Percentiles rank a stretch among this genome's conserved stretches.
Evolutionary conservation across 1,140 invertebrate genomes (phyloP).

Genomic region (Condylostylus longicornis): DNA sequence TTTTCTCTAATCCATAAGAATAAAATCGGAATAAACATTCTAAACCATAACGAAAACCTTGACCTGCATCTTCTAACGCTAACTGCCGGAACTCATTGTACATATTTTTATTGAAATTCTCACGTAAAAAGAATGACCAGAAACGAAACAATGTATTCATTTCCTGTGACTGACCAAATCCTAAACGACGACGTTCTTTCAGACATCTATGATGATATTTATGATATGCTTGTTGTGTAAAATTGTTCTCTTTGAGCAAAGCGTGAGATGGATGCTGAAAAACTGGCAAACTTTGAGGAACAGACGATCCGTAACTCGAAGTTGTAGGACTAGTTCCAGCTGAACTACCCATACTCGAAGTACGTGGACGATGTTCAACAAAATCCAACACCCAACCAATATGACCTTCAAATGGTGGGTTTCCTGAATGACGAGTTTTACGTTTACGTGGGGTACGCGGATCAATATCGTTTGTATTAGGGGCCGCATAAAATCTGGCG

Average conservation of each 20-base stretch:
- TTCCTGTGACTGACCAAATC: constrained; percentile 84
- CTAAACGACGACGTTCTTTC: constrained; percentile 83
- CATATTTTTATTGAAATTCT: constrained; percentile 98
- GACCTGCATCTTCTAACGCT: constrained; percentile 81
- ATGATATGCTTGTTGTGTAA: constrained; percentile 92
- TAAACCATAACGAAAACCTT: constrained; percentile 78
- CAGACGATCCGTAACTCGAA: constrained; percentile 58
- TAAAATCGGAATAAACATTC: constrained; percentile 98
- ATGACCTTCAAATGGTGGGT: constrained; percentile 86
- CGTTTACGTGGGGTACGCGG: constrained; percentile 59
- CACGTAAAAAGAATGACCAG: constrained; percentile 98
- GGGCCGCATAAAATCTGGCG: constrained; percentile 80
- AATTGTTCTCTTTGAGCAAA: constrained; percentile 91
- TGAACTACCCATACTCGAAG: constrained; percentile 58
- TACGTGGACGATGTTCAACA: constrained; percentile 61
- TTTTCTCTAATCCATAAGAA: constrained; percentile 92
- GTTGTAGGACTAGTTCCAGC: constrained; percentile 57
- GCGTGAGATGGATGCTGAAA: constrained; percentile 96
- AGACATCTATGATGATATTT: constrained; percentile 87
- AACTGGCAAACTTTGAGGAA: constrained; percentile 65
- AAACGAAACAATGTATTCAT: constrained; percentile 97
- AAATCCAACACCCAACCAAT: constrained; percentile 95
- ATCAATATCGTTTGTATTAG: constrained; percentile 61
- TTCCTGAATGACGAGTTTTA: constrained; percentile 81
- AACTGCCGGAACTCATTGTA: constrained; percentile 84